A percentile compares a stretch with the other conserved stretches of the same genome.
phyloP scores from a whole-genome alignment of 2,797 vertebrate genomes.

The Rhinogobio ventralis region DNA sequence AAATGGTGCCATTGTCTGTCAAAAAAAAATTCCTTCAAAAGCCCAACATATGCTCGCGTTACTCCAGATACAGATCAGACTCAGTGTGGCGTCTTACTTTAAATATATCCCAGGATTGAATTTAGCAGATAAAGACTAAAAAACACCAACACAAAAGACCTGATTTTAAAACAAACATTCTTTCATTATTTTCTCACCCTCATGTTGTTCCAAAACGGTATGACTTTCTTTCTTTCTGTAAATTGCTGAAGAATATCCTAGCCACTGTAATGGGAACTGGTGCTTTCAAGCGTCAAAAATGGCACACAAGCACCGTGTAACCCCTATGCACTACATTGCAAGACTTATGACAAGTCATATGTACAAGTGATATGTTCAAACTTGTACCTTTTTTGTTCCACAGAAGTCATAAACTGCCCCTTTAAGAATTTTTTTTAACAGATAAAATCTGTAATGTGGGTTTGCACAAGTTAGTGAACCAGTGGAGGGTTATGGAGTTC shows the following conservation, averaged over 20 bases:
- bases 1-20: constrained; percentile 59
- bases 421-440: neutral
- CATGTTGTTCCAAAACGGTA: neutral
- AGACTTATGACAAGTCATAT: neutral
- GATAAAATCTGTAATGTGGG: neutral
- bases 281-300: neutral
- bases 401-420: neutral
- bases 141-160: constrained; percentile 17
- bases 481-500: constrained; percentile 50
- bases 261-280: neutral
- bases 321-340: neutral
- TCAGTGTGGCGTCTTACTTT: constrained; percentile 17
- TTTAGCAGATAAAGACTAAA: constrained; percentile 35
- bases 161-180: neutral
- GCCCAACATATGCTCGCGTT: constrained; percentile 48
- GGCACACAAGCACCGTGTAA: neutral
- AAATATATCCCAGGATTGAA: constrained; percentile 10
- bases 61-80: constrained; percentile 40
- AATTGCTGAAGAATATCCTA: neutral
- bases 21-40: constrained; percentile 40
- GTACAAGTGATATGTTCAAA: neutral
- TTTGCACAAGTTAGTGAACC: constrained; percentile 11
- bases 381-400: neutral
- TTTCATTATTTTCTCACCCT: neutral
- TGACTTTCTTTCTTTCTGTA: neutral